Percentiles rank a stretch among this genome's conserved stretches.
These are phyloP conservation scores for Salvelinus alpinus DNA, from an alignment of 2,113 vertebrate genomes.

Conservation along the genomic window DNA sequence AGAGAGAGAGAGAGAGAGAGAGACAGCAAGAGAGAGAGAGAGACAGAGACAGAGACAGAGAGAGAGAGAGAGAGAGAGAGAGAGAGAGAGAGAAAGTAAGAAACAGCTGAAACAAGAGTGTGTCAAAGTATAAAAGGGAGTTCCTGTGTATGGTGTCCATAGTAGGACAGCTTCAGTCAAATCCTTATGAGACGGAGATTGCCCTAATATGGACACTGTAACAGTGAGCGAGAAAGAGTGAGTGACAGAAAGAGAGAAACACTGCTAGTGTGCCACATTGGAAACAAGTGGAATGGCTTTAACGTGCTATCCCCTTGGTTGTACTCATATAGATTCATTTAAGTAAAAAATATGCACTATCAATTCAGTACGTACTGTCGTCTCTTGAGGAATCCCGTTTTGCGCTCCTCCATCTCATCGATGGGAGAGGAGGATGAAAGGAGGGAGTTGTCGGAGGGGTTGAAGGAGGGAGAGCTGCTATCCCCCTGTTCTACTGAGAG, in stretches of 20 bases:
- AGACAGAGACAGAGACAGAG: too few relatives aligned
- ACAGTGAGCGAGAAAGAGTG: not conserved
- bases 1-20: not conserved
- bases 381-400: slow-evolving; percentile 87
- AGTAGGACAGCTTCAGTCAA: not conserved
- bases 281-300: too few relatives aligned
- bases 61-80: not conserved
- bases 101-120: not conserved
- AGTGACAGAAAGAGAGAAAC: too few relatives aligned
- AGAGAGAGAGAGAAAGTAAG: not conserved
- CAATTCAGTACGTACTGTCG: slow-evolving; percentile 81
- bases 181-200: not conserved
- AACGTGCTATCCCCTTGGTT: too few relatives aligned
- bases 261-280: too few relatives aligned
- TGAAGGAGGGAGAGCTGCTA: slow-evolving; percentile 97
- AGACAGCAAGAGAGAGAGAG: not conserved
- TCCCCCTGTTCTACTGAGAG: slow-evolving; percentile 93
- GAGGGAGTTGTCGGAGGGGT: slow-evolving; percentile 97
- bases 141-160: too few relatives aligned
- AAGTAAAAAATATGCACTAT: too few relatives aligned
- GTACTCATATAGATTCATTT: too few relatives aligned
- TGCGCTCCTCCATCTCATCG: slow-evolving; percentile 95
- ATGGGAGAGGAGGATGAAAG: slow-evolving; percentile 95
- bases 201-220: too few relatives aligned
- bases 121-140: not conserved